Evolutionary conservation across 2,888 invertebrate genomes (phyloP), one percentile per base, ranked within the genome.

Genomic region (Bruchidius siliquastri): DNA sequence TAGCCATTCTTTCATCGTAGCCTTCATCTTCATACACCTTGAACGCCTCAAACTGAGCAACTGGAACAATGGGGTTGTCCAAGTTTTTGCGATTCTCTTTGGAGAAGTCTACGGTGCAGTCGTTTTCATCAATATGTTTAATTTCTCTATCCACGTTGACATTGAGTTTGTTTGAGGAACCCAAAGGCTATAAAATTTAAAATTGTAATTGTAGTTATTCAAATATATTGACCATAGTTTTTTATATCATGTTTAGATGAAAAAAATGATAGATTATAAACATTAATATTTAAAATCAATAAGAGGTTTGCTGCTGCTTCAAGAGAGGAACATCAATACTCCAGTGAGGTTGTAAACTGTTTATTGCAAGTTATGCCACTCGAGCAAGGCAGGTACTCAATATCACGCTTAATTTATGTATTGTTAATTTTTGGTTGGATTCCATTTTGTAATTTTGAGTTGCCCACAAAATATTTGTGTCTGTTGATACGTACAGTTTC

Each of bases 1-100:
- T 74, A 10, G 77, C 80, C 76, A 76, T 72, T 68, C 78, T 83
- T 68, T 86, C 85, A 70, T 79, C 73, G 72, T 77, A 77, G 72
- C 83, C 84, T 78, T 87, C 87, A 69, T 93, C 93, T 83, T 94
- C 93, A 81, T 92, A 94, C 0, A 94, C 92, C 80, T 92, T 92
- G 84, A 93, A 93, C 68, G 92, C 90, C 87, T 94, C 92, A 86
- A 92, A 91, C 83, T 93, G 92, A 75, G 91, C 92, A 81, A 92
- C 92, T 72, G 92, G 92, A 21, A 87, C 85, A 71, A 82, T 83
- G 32, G 88, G 88, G 68, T 79, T 80, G 26, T 79, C 82, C 32
- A 83, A 76, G 72, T 82, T 83, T 75, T 81, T 82, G 0, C 73
- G 73, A 71, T 78, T 78, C 69, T 79, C 78, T 71, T 79, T 79